These are phyloP conservation scores for Chamaetylas fuelleborni DNA, from an alignment of 2,113 vertebrate species.

Conservation along the genomic window DNA sequence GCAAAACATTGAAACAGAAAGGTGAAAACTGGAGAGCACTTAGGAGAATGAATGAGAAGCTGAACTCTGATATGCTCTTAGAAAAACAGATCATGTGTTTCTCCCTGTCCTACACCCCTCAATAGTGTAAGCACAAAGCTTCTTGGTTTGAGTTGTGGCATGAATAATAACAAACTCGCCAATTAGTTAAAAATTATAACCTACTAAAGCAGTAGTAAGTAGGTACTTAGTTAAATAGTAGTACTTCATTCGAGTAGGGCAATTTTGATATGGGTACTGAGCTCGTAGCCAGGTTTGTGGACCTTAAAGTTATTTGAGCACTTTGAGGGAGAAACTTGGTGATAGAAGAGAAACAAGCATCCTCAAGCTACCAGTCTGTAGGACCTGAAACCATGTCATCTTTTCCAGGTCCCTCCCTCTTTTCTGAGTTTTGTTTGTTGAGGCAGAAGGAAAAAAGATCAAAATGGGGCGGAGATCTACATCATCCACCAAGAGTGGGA, in stretches of 20 bases:
- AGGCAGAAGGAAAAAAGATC: slow-evolving; percentile 6
- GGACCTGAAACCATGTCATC: background rate
- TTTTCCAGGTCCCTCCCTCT: slow-evolving; percentile 35
- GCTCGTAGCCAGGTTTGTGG: background rate
- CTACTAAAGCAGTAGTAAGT: background rate
- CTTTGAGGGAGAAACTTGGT: background rate
- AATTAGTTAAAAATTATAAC: background rate
- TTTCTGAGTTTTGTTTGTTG: background rate
- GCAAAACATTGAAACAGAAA: background rate
- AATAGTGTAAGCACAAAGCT: background rate
- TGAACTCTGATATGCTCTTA: accelerated
- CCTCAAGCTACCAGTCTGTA: background rate
- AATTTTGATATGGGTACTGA: background rate
- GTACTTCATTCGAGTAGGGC: background rate
- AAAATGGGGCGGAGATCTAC: slow-evolving; percentile 96
- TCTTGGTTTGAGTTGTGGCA: background rate
- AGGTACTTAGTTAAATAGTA: background rate
- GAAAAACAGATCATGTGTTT: background rate
- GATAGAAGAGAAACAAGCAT: background rate
- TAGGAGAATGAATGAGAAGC: background rate
- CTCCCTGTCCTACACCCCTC: accelerated
- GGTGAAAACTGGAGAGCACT: background rate
- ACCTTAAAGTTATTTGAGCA: background rate
- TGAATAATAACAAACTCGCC: background rate
- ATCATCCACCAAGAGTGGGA: slow-evolving; percentile 99